Percentiles rank a stretch among this genome's conserved stretches.
Conservation (phyloP, 2,888 invertebrate species). For the Morpho deidamia region DNA sequence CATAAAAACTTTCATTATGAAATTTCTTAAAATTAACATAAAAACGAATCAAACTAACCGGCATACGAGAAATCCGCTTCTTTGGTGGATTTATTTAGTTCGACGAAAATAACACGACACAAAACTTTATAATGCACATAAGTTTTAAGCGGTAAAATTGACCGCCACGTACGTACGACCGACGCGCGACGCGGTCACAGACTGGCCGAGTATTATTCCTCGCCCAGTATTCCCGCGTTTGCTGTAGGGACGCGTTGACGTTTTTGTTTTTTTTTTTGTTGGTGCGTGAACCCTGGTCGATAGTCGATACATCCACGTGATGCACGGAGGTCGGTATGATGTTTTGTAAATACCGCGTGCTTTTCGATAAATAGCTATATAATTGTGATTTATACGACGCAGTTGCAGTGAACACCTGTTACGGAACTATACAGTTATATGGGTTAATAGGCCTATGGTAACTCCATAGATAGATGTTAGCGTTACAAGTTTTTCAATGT, state of each 20-base stretch:
- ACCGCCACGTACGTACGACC: conserved; percentile 37
- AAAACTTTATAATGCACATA: conserved; percentile 22
- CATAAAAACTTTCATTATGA: too few relatives aligned
- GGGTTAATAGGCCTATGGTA: conserved; percentile 2
- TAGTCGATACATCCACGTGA: conserved; percentile 36
- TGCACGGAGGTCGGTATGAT: conserved; percentile 48
- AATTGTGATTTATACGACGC: conserved; percentile 3
- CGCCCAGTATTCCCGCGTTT: conserved; percentile 38
- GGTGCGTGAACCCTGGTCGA: conserved; percentile 36
- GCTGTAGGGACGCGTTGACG: conserved; percentile 40
- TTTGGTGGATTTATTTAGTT: background rate
- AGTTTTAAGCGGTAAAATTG: conserved; percentile 34
- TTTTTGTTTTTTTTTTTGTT: conserved; percentile 46
- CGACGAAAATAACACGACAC: conserved; percentile 13
- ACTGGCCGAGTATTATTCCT: conserved; percentile 41
- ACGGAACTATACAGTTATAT: conserved; percentile 1
- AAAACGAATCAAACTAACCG: conserved; percentile 9
- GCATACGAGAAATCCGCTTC: conserved; percentile 8
- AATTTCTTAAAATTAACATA: background rate
- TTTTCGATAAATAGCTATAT: conserved; percentile 1
- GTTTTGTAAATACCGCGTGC: conserved; percentile 14
- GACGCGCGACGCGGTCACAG: conserved; percentile 41
- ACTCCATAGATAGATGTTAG: background rate
- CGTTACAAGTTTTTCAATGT: too few relatives aligned
- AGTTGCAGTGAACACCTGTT: conserved; percentile 1